phyloP scores from a whole-genome alignment of 1,140 invertebrate genomes.

The Drosophila mauritiana region DNA sequence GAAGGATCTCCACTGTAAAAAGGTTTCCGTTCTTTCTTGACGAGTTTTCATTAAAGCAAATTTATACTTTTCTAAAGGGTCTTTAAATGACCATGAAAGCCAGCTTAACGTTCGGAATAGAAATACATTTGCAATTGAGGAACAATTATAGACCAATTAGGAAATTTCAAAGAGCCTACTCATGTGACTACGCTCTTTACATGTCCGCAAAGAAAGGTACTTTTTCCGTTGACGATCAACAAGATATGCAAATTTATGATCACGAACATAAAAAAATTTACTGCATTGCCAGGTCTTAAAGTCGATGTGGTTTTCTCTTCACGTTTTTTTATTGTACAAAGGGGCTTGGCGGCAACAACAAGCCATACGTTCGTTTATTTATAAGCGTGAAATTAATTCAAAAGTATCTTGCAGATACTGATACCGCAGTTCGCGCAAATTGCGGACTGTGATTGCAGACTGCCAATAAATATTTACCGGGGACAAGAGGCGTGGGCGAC shows the following conservation, averaged over 20 bases:
- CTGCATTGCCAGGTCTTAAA: conserved; percentile 38
- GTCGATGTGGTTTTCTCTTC: conserved; percentile 15
- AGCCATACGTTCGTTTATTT: conserved; percentile 63
- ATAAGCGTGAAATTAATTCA: conserved; percentile 55
- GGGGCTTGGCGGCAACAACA: conserved; percentile 49
- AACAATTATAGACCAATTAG: conserved; percentile 20
- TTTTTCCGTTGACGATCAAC: conserved; percentile 17
- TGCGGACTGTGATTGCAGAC: conserved; percentile 18
- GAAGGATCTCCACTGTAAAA: neutral
- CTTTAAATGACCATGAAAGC: neutral
- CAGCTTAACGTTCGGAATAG: neutral
- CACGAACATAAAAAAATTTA: conserved; percentile 28
- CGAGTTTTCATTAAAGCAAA: neutral
- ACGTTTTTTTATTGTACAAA: conserved; percentile 28
- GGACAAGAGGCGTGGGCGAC: conserved; percentile 34
- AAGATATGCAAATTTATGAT: conserved; percentile 67
- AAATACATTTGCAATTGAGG: conserved; percentile 8
- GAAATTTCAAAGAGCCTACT: conserved; percentile 18
- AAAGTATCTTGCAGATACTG: conserved; percentile 58
- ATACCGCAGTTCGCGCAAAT: conserved; percentile 46
- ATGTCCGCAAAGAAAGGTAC: conserved; percentile 48
- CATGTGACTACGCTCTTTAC: conserved; percentile 31
- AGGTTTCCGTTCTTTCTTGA: neutral
- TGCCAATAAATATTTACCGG: neutral
- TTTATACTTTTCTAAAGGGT: neutral